Evolutionary conservation across 2,113 vertebrate species (phyloP).

Genomic region (Rhodinocichla rosea): DNA sequence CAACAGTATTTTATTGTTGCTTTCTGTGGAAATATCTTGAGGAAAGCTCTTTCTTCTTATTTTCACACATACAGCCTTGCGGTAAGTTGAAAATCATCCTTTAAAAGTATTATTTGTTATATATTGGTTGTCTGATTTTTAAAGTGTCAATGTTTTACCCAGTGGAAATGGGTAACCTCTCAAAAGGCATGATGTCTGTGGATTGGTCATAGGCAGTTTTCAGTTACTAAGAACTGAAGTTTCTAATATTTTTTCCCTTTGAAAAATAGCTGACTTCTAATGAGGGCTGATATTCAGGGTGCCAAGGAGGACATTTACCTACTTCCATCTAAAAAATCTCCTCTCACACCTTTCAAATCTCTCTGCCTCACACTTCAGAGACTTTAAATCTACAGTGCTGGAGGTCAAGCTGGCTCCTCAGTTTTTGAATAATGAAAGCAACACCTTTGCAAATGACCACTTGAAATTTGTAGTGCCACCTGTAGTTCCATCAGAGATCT

Average conservation of each 20-base stretch:
- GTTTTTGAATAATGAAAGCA: not conserved
- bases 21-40: not conserved
- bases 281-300: not conserved
- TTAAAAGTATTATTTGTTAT: not conserved
- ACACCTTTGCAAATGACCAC: not conserved
- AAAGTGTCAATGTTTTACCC: not conserved
- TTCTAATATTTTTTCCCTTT: not conserved
- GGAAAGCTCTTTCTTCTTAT: not conserved
- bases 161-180: not conserved
- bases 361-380: not conserved
- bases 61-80: not conserved
- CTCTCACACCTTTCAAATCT: not conserved
- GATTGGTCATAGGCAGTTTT: not conserved
- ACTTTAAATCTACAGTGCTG: not conserved
- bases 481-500: not conserved
- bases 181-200: rapidly evolving
- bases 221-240: not conserved
- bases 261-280: not conserved
- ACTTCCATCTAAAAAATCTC: not conserved
- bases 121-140: not conserved
- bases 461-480: not conserved
- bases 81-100: not conserved
- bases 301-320: not conserved
- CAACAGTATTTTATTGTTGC: not conserved
- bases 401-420: not conserved